A percentile compares a stretch with the other conserved stretches of the same genome.
Evolutionary conservation across 2,113 vertebrate genomes (phyloP).

Genomic region (Nothocercus julius): DNA sequence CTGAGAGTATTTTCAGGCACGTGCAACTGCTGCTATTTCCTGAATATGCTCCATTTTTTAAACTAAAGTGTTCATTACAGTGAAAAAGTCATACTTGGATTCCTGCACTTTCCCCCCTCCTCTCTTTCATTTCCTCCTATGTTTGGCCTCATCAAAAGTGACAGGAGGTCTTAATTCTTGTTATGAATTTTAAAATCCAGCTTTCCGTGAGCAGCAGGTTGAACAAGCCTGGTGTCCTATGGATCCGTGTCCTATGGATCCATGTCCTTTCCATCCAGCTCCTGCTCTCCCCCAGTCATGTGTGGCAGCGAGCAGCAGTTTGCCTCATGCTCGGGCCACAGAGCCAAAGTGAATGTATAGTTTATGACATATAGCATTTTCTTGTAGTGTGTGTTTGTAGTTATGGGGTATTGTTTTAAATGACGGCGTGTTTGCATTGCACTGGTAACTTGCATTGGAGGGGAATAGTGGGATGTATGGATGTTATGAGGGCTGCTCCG

Average conservation of each 20-base stretch:
- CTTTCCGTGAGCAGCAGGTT: not conserved
- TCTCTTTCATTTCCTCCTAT: not conserved
- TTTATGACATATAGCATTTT: not conserved
- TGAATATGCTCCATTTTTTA: not conserved
- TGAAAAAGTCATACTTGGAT: not conserved
- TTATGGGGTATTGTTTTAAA: not conserved
- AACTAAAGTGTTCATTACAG: not conserved
- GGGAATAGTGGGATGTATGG: not conserved
- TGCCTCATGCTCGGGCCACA: not conserved
- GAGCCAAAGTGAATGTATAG: not conserved
- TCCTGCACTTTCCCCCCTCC: not conserved
- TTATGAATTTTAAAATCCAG: not conserved
- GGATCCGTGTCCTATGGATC: not conserved
- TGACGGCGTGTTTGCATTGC: not conserved
- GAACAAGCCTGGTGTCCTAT: not conserved
- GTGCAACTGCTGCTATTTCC: not conserved
- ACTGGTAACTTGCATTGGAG: not conserved
- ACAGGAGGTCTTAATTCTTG: not conserved
- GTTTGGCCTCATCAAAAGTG: not conserved
- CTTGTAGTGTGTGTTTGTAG: not conserved
- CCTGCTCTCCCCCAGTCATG: not conserved
- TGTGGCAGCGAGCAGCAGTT: not conserved
- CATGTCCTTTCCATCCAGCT: not conserved
- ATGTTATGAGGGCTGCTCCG: not conserved
- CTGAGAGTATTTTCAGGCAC: not conserved